phyloP scores from a whole-genome alignment of 2,797 vertebrate species.

The Alfaro cultratus region DNA sequence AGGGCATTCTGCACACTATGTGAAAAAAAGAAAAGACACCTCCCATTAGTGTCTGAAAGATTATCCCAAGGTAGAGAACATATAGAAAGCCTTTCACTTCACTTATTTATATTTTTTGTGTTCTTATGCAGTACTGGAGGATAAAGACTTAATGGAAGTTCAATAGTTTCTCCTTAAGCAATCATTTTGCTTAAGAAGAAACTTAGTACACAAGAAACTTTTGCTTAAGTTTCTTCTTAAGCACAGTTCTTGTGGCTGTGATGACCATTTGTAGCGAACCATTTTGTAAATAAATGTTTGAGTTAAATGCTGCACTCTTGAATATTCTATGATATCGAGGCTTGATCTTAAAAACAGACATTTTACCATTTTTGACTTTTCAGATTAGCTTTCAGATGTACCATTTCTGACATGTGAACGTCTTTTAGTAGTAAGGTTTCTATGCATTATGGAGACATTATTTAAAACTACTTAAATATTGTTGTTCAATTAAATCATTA shows the following conservation, averaged over 20 bases:
- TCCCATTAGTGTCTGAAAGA: conserved; percentile 33
- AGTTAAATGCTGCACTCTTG: not conserved
- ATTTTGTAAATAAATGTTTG: too few relatives aligned
- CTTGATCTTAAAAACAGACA: not conserved
- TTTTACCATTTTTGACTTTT: not conserved
- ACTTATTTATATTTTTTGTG: not conserved
- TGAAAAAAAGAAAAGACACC: conserved; percentile 30
- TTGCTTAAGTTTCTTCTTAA: too few relatives aligned
- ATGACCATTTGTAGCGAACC: not conserved
- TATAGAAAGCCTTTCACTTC: conserved; percentile 3
- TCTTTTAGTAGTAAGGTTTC: not conserved
- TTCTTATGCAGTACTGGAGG: not conserved
- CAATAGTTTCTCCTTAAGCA: not conserved
- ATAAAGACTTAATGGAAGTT: not conserved
- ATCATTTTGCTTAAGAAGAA: too few relatives aligned
- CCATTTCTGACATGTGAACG: not conserved
- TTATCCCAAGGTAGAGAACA: conserved; percentile 17
- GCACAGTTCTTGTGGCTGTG: not conserved
- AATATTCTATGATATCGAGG: not conserved
- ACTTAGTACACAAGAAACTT: too few relatives aligned
- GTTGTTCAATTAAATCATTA: not conserved
- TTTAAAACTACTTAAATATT: not conserved
- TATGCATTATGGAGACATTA: not conserved
- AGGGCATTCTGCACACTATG: conserved; percentile 13
- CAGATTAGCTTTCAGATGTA: not conserved